These are phyloP conservation scores for Drosophila equinoxialis DNA, from an alignment of 1,140 invertebrate genomes.

Conservation along the genomic window DNA sequence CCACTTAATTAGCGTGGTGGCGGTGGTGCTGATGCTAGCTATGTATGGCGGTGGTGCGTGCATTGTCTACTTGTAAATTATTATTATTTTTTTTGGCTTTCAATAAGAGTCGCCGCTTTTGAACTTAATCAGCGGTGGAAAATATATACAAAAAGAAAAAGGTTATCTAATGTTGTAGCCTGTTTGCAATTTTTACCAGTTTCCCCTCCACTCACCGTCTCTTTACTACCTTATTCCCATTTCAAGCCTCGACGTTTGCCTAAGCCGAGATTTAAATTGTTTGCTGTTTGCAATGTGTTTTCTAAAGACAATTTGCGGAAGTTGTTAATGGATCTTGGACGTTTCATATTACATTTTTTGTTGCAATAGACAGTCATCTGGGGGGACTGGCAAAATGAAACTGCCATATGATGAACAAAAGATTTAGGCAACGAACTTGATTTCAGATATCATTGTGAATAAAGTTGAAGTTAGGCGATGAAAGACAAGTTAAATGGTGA, in stretches of 20 bases:
- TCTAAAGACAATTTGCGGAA: conserved; percentile 63
- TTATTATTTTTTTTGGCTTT: conserved; percentile 41
- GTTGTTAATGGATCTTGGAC: conserved; percentile 59
- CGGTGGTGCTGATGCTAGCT: conserved; percentile 5
- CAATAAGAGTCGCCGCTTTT: conserved; percentile 36
- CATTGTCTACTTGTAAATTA: conserved; percentile 69
- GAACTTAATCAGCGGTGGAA: conserved; percentile 56
- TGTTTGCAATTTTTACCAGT: conserved; percentile 8
- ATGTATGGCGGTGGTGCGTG: conserved; percentile 48
- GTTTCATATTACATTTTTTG: conserved; percentile 27
- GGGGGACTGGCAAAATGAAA: conserved; percentile 7
- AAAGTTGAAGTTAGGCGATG: neutral
- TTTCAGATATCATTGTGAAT: conserved; percentile 11
- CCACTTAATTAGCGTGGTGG: conserved; percentile 55
- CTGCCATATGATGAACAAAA: conserved; percentile 46
- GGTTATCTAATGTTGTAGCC: conserved; percentile 63
- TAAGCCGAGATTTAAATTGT: conserved; percentile 62
- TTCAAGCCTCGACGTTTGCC: conserved; percentile 74
- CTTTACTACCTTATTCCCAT: conserved; percentile 30
- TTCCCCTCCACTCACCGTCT: neutral
- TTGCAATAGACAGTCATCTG: conserved; percentile 31
- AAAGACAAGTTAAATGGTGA: neutral
- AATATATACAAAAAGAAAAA: conserved; percentile 59
- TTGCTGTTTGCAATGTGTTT: conserved; percentile 31
- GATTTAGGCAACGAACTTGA: conserved; percentile 63